Conservation (phyloP, 2,113 vertebrate species). For the Phyllopteryx taeniolatus region DNA sequence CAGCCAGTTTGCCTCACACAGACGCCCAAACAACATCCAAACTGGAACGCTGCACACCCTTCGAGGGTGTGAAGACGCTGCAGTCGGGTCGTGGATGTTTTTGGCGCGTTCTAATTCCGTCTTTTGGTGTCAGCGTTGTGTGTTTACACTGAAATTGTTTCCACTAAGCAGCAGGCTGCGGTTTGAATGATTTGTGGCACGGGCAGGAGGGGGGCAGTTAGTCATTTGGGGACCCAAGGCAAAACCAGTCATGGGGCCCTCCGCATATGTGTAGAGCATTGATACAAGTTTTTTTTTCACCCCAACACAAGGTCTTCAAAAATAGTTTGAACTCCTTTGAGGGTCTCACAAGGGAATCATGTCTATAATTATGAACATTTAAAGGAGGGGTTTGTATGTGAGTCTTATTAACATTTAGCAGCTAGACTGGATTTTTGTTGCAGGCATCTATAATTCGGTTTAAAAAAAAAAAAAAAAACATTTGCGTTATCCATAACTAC, state of each 20-base stretch:
- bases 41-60: neutral
- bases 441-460: too few species aligned
- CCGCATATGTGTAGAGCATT: neutral
- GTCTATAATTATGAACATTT: too few species aligned
- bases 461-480: too few species aligned
- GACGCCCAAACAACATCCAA: neutral
- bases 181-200: neutral
- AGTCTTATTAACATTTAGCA: too few species aligned
- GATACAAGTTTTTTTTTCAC: neutral
- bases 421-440: too few species aligned
- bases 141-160: neutral
- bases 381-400: too few species aligned
- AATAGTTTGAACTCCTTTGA: too few species aligned
- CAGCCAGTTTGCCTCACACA: slow-evolving; percentile 32
- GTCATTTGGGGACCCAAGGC: neutral
- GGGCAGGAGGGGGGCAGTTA: neutral
- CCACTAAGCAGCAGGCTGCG: neutral
- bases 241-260: neutral
- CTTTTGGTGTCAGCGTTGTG: neutral
- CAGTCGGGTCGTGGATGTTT: neutral
- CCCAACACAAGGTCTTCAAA: neutral
- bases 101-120: neutral
- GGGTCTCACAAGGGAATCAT: too few species aligned
- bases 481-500: too few species aligned
- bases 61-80: neutral